Evolutionary conservation across 2,113 vertebrate species (phyloP), one percentile per base, ranked within the genome.

Genomic region (Balaeniceps rex): DNA sequence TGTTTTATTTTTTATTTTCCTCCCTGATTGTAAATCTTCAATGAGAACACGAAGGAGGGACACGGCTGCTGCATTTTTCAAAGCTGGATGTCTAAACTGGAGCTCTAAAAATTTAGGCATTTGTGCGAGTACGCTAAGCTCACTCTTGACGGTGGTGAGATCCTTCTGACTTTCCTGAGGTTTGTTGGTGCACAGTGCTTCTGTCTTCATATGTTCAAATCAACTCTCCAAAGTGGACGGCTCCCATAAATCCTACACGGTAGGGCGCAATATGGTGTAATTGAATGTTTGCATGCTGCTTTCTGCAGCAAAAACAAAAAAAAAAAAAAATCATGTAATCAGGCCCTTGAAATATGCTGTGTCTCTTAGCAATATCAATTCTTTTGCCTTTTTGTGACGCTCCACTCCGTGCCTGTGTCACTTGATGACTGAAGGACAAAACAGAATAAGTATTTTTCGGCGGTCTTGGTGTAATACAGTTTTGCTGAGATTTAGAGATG

Each of bases 221-320:
- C n/a, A n/a, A n/a, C n/a, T n/a, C 29, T 66, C 19, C 15, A 3
- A 13, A 47, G 31, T 2, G 38, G 38, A 16, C 24, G 28, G 51
- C 52, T 40, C 58, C n/a, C 13, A 3, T 47, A 74, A 61, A 49
- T 61, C 60, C 60, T 12, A 0, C 7, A 1, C 22, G 49, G n/a
- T n/a, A n/a, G n/a, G 42, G 9, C 0, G 2, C 34, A 38, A 26
- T 12, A 9, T 1, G 0, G 24, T n/a, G 54, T 55, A 24, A 25
- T 22, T 22, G 12, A 65, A 38, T 15, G 34, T 52, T 64, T 1
- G 1, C 14, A 1, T 46, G 29, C 44, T 78, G 51, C 54, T 65
- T 77, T 83, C 58, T 42, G 36, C 29, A 19, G 49, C 12, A 23
- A 33, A 40, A 40, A 33, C 12, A 23, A 33, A 40, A 40, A 33